Percentiles rank a stretch among this genome's conserved stretches.
Conservation (phyloP, 1,140 invertebrate species). For the Leucophenga varia region DNA sequence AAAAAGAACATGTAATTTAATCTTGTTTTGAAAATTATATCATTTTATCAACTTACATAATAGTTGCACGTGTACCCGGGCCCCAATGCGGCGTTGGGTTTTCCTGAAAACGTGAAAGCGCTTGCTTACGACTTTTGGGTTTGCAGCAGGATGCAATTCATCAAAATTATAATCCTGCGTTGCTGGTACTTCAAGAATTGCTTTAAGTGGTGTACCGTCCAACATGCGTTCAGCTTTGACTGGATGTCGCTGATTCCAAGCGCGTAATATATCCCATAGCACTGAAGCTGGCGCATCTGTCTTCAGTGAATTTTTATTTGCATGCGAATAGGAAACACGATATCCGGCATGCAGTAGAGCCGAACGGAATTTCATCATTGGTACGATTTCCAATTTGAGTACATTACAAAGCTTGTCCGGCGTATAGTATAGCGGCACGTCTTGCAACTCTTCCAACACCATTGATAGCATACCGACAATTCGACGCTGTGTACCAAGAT, state of each 20-base stretch:
- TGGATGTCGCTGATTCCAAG: slow-evolving; percentile 75
- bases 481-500: slow-evolving; percentile 71
- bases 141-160: slow-evolving; percentile 69
- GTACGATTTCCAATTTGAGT: slow-evolving; percentile 67
- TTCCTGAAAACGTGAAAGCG: slow-evolving; percentile 78
- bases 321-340: slow-evolving; percentile 89
- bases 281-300: slow-evolving; percentile 85
- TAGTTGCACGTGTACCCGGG: slow-evolving; percentile 73
- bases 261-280: slow-evolving; percentile 91
- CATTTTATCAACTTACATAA: slow-evolving; percentile 62
- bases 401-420: slow-evolving; percentile 65
- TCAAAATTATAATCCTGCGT: slow-evolving; percentile 65
- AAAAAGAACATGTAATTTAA: slow-evolving; percentile 6
- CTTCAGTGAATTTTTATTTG: slow-evolving; percentile 85
- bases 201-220: slow-evolving; percentile 59
- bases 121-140: slow-evolving; percentile 76
- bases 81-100: slow-evolving; percentile 90
- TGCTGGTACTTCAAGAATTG: slow-evolving; percentile 62
- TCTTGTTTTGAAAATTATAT: background rate
- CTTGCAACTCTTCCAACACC: slow-evolving; percentile 75
- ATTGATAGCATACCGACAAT: slow-evolving; percentile 74
- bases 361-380: slow-evolving; percentile 74
- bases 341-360: slow-evolving; percentile 93
- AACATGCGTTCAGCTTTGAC: slow-evolving; percentile 61
- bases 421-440: slow-evolving; percentile 87